These are phyloP conservation scores for Athalia circularis DNA, from an alignment of 2,888 invertebrate species.

Conservation along the genomic window DNA sequence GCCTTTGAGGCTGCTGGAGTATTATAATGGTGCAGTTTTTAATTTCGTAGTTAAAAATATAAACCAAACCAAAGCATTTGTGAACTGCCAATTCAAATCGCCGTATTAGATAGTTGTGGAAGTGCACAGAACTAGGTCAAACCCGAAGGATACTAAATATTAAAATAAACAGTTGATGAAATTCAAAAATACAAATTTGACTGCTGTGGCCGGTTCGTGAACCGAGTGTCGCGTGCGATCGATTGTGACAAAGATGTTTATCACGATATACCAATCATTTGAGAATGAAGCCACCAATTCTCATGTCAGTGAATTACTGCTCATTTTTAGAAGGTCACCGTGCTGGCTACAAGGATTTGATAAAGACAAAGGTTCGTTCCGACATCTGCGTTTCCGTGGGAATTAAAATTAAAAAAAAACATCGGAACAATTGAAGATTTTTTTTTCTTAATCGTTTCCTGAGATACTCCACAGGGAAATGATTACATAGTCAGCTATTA, in stretches of 20 bases:
- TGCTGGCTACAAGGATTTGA: slow-evolving; percentile 54
- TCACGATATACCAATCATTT: slow-evolving; percentile 68
- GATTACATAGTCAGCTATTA: too few relatives aligned
- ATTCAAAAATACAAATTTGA: background rate
- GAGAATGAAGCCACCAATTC: slow-evolving; percentile 60
- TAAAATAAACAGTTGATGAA: background rate
- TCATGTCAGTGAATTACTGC: slow-evolving; percentile 65
- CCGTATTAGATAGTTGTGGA: background rate
- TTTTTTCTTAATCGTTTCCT: background rate
- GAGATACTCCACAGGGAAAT: background rate
- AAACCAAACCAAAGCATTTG: background rate
- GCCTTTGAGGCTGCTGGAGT: slow-evolving; percentile 29
- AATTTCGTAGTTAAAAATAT: background rate
- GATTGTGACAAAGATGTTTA: slow-evolving; percentile 60
- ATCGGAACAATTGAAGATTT: background rate
- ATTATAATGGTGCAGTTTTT: background rate
- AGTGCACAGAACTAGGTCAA: background rate
- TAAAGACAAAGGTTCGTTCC: slow-evolving; percentile 57
- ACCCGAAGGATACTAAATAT: background rate
- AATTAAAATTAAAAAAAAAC: background rate
- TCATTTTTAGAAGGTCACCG: slow-evolving; percentile 63
- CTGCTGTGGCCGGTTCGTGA: background rate
- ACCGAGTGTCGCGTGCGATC: background rate
- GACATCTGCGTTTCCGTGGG: background rate
- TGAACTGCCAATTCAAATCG: background rate